Evolutionary conservation across 2,797 vertebrate species (phyloP).

Genomic region (Masticophis lateralis): DNA sequence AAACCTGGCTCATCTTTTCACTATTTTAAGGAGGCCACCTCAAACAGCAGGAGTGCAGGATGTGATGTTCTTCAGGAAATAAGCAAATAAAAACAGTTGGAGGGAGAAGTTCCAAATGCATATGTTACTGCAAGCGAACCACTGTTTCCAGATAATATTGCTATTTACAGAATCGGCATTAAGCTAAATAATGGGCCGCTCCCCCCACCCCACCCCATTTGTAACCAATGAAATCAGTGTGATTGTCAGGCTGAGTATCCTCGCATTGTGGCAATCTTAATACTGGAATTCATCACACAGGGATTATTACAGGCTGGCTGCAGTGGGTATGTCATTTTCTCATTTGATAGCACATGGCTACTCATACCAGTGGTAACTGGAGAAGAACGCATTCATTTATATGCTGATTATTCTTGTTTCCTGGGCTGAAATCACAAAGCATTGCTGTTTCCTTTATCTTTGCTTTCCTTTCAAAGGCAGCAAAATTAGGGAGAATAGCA

Average conservation of each 20-base stretch:
- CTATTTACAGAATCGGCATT: constrained; percentile 41
- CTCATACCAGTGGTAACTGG: constrained; percentile 57
- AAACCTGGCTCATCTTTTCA: background rate
- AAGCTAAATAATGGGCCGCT: constrained; percentile 24
- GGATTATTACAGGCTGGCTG: constrained; percentile 66
- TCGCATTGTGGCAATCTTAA: constrained; percentile 54
- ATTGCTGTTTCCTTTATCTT: constrained; percentile 28
- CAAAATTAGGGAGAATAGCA: constrained; percentile 13
- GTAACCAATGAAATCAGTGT: constrained; percentile 48
- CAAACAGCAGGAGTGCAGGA: background rate
- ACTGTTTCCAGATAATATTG: constrained; percentile 41
- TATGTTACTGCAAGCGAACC: constrained; percentile 47
- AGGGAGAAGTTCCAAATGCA: constrained; percentile 53
- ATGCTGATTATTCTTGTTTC: constrained; percentile 56
- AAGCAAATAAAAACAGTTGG: constrained; percentile 33
- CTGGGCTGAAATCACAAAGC: constrained; percentile 42
- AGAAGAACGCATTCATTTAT: constrained; percentile 64
- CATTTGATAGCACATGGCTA: constrained; percentile 67
- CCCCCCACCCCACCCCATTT: constrained; percentile 31
- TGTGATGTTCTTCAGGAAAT: background rate
- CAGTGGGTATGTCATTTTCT: constrained; percentile 64
- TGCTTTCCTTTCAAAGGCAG: constrained; percentile 19
- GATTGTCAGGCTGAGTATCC: constrained; percentile 43
- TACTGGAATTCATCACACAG: constrained; percentile 51
- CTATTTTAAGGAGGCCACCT: background rate